Evolutionary conservation across 2,113 vertebrate species (phyloP).

Genomic region (Pycnonotus jocosus): DNA sequence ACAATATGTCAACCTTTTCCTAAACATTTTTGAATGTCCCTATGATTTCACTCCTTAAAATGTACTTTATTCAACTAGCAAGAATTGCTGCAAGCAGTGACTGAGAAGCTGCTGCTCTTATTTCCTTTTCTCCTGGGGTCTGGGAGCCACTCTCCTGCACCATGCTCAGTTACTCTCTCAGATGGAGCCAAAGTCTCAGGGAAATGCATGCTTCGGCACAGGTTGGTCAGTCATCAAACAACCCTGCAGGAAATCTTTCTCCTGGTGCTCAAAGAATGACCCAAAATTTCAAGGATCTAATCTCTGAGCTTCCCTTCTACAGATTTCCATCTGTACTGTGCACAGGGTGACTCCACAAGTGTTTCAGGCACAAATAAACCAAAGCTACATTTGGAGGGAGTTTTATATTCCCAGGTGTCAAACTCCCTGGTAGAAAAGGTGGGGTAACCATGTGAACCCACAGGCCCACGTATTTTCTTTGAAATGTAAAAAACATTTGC

Average conservation of each 20-base stretch:
- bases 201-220: background rate
- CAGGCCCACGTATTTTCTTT: rapidly evolving
- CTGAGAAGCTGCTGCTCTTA: background rate
- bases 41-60: background rate
- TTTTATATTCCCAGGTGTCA: background rate
- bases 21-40: background rate
- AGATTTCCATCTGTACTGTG: background rate
- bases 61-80: background rate
- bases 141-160: background rate
- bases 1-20: background rate
- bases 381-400: background rate
- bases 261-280: background rate
- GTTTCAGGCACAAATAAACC: background rate
- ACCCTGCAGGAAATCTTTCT: background rate
- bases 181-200: background rate
- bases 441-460: background rate
- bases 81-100: background rate
- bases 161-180: background rate
- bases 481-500: background rate
- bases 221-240: background rate
- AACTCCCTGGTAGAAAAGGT: background rate
- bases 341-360: background rate
- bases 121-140: background rate
- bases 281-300: background rate
- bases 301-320: background rate